These are phyloP conservation scores for Habroteleia sp. DNA, from an alignment of 2,888 invertebrate genomes.

Conservation along the genomic window DNA sequence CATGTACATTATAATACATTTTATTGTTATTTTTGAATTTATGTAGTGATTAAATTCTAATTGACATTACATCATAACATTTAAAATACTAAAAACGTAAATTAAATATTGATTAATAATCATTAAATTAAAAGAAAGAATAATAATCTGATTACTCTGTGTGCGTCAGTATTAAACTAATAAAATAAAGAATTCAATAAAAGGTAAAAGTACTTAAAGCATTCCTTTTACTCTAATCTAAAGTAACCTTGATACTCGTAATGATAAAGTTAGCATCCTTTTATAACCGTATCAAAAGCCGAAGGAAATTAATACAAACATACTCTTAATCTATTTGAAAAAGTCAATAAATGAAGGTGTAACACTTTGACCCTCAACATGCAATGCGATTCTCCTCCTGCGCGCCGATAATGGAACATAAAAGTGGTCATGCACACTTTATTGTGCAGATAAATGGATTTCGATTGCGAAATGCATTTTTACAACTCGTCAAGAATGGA, in stretches of 20 bases:
- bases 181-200: too few species aligned
- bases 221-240: not conserved
- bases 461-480: slow-evolving; percentile 24
- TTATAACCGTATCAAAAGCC: slow-evolving; percentile 4
- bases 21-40: too few species aligned
- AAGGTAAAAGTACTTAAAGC: too few species aligned
- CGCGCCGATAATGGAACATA: slow-evolving; percentile 27
- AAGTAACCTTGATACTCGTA: slow-evolving; percentile 1
- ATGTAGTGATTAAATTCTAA: too few species aligned
- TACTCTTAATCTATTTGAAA: slow-evolving; percentile 4
- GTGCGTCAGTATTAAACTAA: too few species aligned
- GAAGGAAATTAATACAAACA: slow-evolving; percentile 7
- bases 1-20: too few species aligned
- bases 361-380: slow-evolving; percentile 22
- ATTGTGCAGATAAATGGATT: slow-evolving; percentile 36
- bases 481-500: slow-evolving; percentile 12
- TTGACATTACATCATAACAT: too few species aligned
- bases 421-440: slow-evolving; percentile 27
- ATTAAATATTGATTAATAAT: too few species aligned
- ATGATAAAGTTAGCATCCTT: slow-evolving; percentile 10
- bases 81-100: too few species aligned
- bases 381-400: slow-evolving; percentile 4
- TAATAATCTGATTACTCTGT: too few species aligned
- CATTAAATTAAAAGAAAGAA: too few species aligned
- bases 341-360: slow-evolving; percentile 35